Conservation (phyloP, 2,113 vertebrate genomes). For the Theristicus caerulescens region DNA sequence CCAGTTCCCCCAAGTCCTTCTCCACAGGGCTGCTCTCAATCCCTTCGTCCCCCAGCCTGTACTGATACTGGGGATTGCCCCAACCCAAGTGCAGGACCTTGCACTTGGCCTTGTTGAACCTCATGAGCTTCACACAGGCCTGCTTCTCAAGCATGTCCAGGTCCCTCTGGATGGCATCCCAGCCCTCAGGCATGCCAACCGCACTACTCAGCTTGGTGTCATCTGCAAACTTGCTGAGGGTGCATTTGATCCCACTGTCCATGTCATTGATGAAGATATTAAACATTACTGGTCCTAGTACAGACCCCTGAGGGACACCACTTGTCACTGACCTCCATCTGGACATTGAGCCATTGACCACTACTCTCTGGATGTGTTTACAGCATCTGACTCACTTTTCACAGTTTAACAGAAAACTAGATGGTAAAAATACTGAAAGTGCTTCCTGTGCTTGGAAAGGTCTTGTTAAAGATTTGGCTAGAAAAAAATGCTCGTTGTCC, state of each 20-base stretch:
- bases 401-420: neutral
- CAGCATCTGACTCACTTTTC: neutral
- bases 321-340: neutral
- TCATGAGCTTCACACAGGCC: neutral
- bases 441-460: neutral
- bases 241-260: too few relatives aligned
- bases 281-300: neutral
- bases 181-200: rapidly evolving
- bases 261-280: neutral
- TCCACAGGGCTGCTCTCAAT: neutral
- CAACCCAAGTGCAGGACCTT: neutral
- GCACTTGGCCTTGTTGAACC: neutral
- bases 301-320: neutral
- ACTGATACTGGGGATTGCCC: rapidly evolving
- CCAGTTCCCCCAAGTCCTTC: neutral
- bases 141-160: neutral
- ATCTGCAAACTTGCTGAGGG: neutral
- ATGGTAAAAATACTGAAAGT: neutral
- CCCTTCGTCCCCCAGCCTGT: rapidly evolving
- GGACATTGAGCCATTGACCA: neutral
- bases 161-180: neutral
- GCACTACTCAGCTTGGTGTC: neutral
- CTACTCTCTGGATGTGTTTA: neutral
- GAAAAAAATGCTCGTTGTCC: neutral
- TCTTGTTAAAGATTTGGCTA: neutral